Base-by-base conservation (phyloP, 2,888 invertebrate genomes). In the Drosophila cracens region DNA sequence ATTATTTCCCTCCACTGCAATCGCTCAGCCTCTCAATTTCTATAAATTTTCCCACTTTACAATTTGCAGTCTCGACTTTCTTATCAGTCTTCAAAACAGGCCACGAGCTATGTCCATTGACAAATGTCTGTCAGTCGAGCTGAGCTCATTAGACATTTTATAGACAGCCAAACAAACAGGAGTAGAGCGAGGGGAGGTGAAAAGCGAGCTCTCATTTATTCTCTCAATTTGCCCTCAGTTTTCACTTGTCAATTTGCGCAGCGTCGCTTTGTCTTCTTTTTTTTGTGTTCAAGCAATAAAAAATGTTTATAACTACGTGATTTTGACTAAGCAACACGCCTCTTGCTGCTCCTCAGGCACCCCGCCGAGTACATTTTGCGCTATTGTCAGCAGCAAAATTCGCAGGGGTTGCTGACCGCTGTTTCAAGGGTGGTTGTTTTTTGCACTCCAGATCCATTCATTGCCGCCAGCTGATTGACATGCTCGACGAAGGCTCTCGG, bases 311-410 rank as follows among this genome's bases (percentile, higher is more conserved):
- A 83, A 87, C 89, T 83, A 83, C 84, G 89, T 87, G 85, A 87
- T 89, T 87, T 87, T 74, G 75, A 89, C 84, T 87, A 70, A 84
- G 85, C 79, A 87, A 87, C 88, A 85, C 88, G 82, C 85, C 87
- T 71, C 58, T 25, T 40, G 46, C 13, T 46, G 13, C 38, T 40
- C 8, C 2, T 25, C 16, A 21, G 36, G 18, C 66, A 48, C 34
- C 64, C 62, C 68, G 75, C 71, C 51, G 68, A 60, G 63, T 73
- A 43, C 36, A 27, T 72, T 87, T 87, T 83, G 61, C 62, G 79
- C 88, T 79, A 84, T 84, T 89, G 84, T 84, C 84, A 84, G 88
- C 84, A 85, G 79, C 87, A 89, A 83, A 72, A 89, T 66, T 65
- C 62, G 76, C 70, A 71, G 59, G 76, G 76, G 81, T 80, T 80